Evolutionary conservation across 2,113 vertebrate genomes (phyloP).

Genomic region (Ardeotis arabs): DNA sequence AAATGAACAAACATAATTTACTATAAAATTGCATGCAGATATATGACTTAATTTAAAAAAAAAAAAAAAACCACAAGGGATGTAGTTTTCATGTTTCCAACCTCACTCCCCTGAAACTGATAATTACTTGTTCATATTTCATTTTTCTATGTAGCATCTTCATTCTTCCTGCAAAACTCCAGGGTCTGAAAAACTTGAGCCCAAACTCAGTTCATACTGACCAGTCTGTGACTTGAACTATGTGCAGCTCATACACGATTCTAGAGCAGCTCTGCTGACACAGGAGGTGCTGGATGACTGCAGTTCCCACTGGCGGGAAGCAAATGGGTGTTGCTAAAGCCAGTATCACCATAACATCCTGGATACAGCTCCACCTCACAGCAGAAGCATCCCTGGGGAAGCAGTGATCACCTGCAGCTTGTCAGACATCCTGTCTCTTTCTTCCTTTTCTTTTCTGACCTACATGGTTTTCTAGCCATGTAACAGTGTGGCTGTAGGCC

Average conservation of each 20-base stretch:
- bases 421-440: background rate
- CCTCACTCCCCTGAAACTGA: background rate
- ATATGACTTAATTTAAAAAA: background rate
- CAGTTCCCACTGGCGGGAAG: background rate
- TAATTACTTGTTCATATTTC: background rate
- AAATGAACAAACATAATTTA: background rate
- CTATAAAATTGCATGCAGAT: background rate
- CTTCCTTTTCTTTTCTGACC: background rate
- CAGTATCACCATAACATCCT: background rate
- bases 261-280: background rate
- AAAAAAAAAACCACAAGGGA: rapidly evolving
- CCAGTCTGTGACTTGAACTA: background rate
- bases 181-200: background rate
- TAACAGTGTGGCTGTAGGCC: background rate
- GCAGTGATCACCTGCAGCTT: background rate
- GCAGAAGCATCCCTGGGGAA: background rate
- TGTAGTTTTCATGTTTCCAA: background rate
- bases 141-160: background rate
- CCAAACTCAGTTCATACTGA: background rate
- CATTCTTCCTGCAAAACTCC: background rate
- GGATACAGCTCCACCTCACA: background rate
- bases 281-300: background rate
- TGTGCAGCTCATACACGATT: rapidly evolving
- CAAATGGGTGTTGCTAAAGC: background rate
- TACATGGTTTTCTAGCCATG: background rate